phyloP scores from a whole-genome alignment of 1,140 invertebrate genomes.

The Venustaconcha ellipsiformis region DNA sequence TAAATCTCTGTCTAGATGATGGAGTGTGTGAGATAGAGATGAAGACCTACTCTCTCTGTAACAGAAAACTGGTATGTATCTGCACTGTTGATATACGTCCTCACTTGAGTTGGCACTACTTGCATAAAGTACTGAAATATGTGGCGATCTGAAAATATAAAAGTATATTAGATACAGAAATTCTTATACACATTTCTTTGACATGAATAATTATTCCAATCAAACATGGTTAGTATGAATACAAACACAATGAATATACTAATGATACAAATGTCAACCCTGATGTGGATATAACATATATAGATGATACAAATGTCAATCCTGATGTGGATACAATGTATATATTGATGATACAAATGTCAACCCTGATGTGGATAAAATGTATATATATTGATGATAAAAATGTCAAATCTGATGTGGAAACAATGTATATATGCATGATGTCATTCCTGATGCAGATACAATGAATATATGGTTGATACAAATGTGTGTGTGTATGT shows the following conservation, averaged over 20 bases:
- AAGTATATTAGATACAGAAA: conserved; percentile 1
- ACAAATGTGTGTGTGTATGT: too few species aligned
- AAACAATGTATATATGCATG: too few species aligned
- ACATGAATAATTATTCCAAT: background rate
- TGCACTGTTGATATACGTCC: conserved; percentile 72
- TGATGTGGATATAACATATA: background rate
- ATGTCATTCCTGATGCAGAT: too few species aligned
- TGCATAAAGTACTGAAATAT: conserved; percentile 95
- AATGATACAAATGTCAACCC: background rate
- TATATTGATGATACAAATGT: too few species aligned
- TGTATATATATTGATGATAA: background rate
- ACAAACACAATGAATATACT: background rate
- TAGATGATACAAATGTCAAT: background rate
- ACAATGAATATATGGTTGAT: too few species aligned
- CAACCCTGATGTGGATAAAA: background rate
- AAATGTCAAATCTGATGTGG: too few species aligned
- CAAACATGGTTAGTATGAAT: too few species aligned
- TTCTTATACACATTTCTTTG: background rate
- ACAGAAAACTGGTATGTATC: conserved; percentile 95
- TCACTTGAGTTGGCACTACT: conserved; percentile 93
- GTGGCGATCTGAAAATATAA: conserved; percentile 77
- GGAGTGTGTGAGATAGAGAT: background rate
- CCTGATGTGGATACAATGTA: background rate
- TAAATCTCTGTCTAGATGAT: too few species aligned
- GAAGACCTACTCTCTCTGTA: conserved; percentile 77